A percentile compares a stretch with the other conserved stretches of the same genome.
Evolutionary conservation across 2,113 vertebrate species (phyloP).

Genomic region (Sardina pilchardus): DNA sequence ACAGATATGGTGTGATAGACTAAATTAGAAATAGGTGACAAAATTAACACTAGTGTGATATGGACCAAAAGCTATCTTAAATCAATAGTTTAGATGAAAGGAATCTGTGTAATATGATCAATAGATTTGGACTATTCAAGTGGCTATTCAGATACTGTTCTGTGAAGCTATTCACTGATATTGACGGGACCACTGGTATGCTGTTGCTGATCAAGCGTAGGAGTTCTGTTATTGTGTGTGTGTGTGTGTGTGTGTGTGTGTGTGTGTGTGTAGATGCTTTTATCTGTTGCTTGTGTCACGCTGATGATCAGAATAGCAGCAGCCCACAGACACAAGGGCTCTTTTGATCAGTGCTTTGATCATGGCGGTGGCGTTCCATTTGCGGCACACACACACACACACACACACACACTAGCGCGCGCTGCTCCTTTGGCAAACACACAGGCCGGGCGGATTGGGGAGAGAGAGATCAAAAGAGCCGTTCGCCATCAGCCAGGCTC

Average conservation of each 20-base stretch:
- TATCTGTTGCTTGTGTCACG: not conserved
- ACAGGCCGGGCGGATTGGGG: not conserved
- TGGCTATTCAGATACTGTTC: not conserved
- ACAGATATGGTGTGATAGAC: no score
- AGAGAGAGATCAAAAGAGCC: slow-evolving; percentile 36
- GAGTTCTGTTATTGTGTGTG: not conserved
- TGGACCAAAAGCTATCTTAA: not conserved
- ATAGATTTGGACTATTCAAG: not conserved
- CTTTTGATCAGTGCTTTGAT: not conserved
- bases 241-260: not conserved
- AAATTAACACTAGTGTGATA: no score
- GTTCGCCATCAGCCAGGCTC: not conserved
- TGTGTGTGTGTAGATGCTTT: not conserved
- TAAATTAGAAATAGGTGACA: no score
- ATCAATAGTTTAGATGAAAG: not conserved
- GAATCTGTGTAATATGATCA: not conserved
- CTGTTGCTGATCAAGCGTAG: not conserved
- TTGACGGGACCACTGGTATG: no score
- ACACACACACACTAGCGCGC: no score
- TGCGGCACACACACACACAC: no score
- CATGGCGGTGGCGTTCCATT: not conserved
- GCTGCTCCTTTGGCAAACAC: not conserved
- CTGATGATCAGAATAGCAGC: not conserved
- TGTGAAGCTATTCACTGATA: not conserved
- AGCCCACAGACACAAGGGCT: not conserved